phyloP scores from a whole-genome alignment of 2,888 invertebrate genomes.

The Sinotaia quadrata region DNA sequence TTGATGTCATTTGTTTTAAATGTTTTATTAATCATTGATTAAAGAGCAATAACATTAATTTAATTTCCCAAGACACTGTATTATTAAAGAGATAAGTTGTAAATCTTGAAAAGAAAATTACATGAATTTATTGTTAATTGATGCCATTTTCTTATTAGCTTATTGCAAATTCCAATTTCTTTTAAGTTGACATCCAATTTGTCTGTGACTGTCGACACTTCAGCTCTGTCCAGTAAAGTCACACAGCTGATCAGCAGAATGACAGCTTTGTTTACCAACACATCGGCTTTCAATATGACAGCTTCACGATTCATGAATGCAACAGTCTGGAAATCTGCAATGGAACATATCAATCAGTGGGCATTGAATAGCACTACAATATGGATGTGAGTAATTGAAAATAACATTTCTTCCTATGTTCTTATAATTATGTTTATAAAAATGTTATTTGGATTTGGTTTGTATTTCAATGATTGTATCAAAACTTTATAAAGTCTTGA shows the following conservation, averaged over 20 bases:
- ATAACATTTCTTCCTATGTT: background rate
- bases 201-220: constrained; percentile 21
- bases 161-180: background rate
- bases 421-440: background rate
- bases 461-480: too few species aligned
- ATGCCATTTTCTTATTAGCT: too few species aligned
- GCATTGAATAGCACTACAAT: background rate
- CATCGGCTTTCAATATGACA: background rate
- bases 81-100: too few species aligned
- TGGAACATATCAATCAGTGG: constrained; percentile 11
- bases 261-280: background rate
- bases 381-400: constrained; percentile 19
- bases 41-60: too few species aligned
- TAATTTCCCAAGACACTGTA: too few species aligned
- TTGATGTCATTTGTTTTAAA: too few species aligned
- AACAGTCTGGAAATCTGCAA: constrained; percentile 16
- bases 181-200: constrained; percentile 21
- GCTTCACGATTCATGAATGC: constrained; percentile 11
- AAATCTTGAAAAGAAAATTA: too few species aligned
- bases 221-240: constrained; percentile 19
- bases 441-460: too few species aligned
- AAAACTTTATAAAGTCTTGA: too few species aligned
- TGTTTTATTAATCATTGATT: too few species aligned
- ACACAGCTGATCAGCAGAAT: constrained; percentile 14
- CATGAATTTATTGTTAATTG: too few species aligned